Base-by-base conservation (phyloP, 2,888 invertebrate genomes). In the Cheilosia vernalis region DNA sequence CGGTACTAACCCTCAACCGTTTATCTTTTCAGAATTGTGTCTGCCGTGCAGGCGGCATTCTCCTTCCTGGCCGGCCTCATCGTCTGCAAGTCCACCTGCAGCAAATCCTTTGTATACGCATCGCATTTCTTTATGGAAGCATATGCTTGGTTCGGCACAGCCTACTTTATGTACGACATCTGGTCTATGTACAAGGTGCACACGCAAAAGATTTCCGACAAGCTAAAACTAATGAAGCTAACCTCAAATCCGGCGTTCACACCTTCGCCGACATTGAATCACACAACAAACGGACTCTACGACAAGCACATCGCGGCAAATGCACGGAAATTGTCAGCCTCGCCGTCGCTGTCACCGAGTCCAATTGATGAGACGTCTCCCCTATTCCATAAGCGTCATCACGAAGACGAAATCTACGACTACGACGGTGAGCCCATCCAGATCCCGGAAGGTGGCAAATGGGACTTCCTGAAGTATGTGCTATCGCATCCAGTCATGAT, bases 151-250 rank as follows among this genome's bases (percentile, higher is more conserved):
- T 96, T 96, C 90, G 96, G 96, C 1, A 95, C 96, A 40, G 95
- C 96, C 0, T 96, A 96, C 91, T 96, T 96, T 91, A 95, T 96
- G 93, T 96, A 96, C 89, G 96, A 96, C 91, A 95, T 96, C 87
- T 95, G 96, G 95, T 95, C 95, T 21, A 96, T 96, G 96, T 96
- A 96, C 88, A 94, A 94, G 92, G 96, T 96, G 80, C 94, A 95
- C 89, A 91, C 90, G 15, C 91, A 92, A 84, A 92, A 92, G 88
- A 91, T 92, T 5, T 90, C 92, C 80, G 92, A 92, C 76, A 92
- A 91, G 87, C 78, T 92, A 79, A 90, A 90, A 30, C 70, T 91
- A 64, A 89, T 91, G 87, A 89, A 90, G 3, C 64, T 91, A 21
- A 88, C 89, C 74, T 88, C 89, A 13, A 60, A 88, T 61, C 86